Evolutionary conservation across 2,113 vertebrate species (phyloP).

Genomic region (Ochotona princeps): DNA sequence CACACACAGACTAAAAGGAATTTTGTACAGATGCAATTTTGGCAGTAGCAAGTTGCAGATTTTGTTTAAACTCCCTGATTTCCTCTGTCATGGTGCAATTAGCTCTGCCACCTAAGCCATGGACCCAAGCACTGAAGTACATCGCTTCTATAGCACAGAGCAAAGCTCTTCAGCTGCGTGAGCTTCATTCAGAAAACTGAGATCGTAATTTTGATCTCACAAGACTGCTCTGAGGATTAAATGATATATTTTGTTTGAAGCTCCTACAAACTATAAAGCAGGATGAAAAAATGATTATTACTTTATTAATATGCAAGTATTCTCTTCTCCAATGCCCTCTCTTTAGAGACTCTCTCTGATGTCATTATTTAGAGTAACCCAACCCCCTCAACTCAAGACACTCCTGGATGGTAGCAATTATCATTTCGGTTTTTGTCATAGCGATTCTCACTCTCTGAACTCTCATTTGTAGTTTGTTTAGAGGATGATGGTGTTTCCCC

Average conservation of each 20-base stretch:
- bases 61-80: conserved; percentile 43
- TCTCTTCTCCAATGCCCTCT: not conserved
- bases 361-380: not conserved
- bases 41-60: not conserved
- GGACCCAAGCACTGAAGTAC: not conserved
- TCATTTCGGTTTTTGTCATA: not conserved
- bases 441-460: not conserved
- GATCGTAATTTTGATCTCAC: conserved; percentile 57
- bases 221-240: conserved; percentile 31
- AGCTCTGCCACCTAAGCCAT: not conserved
- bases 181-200: conserved; percentile 62
- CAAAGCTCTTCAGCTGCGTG: not conserved
- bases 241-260: conserved; percentile 52
- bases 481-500: not conserved
- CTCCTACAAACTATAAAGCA: not conserved
- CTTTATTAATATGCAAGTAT: not conserved
- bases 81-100: conserved; percentile 37
- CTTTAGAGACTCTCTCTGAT: not conserved
- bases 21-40: not conserved
- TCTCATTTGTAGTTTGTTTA: not conserved
- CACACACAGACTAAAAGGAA: not conserved
- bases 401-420: accelerated
- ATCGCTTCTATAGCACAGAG: not conserved
- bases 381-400: not conserved
- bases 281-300: conserved; percentile 13